Evolutionary conservation across 1,140 invertebrate species (phyloP).

Genomic region (Neomicropteryx cornuta): DNA sequence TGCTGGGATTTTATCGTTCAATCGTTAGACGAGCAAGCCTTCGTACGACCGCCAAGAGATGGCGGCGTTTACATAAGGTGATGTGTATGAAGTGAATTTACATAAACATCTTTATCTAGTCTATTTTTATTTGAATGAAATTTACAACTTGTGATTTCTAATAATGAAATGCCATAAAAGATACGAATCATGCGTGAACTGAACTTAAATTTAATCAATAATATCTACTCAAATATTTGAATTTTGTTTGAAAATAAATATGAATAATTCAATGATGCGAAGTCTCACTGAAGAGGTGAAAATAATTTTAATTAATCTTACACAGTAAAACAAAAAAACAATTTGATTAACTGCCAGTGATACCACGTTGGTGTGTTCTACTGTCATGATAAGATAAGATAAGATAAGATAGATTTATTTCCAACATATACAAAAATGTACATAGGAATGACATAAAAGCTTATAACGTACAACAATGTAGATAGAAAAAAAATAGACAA

Average conservation of each 20-base stretch:
- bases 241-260: neutral
- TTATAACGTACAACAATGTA: no score
- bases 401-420: no score
- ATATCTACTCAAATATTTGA: neutral
- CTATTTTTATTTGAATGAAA: neutral
- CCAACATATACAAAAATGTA: no score
- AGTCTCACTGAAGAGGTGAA: no score
- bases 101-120: neutral
- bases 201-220: neutral
- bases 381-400: no score
- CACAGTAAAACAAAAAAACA: no score
- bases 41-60: constrained; percentile 42
- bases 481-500: no score
- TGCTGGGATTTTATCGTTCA: constrained; percentile 60
- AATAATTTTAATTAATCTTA: no score
- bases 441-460: no score
- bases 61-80: constrained; percentile 45
- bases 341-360: no score
- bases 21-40: constrained; percentile 42
- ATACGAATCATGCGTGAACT: neutral
- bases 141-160: neutral
- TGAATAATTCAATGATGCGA: no score
- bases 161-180: neutral
- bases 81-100: constrained; percentile 2
- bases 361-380: no score